Conservation (phyloP, 1,140 invertebrate genomes). For the Mylabris phalerata region DNA sequence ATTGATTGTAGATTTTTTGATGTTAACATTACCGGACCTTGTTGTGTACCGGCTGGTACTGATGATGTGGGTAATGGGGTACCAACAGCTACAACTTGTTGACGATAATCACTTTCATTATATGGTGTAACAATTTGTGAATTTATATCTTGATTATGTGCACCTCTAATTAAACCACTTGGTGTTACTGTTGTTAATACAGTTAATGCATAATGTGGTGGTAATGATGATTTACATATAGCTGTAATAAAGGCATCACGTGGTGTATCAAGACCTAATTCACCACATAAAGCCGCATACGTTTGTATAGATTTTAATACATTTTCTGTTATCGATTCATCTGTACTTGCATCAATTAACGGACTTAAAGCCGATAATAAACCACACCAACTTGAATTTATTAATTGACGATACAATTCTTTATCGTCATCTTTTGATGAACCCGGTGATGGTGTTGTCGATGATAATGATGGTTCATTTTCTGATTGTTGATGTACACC, state of each 20-base stretch:
- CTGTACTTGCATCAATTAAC: constrained; percentile 90
- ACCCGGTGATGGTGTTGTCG: background rate
- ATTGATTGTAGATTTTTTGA: constrained; percentile 97
- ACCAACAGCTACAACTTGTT: constrained; percentile 91
- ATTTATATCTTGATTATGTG: constrained; percentile 20
- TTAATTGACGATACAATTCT: constrained; percentile 65
- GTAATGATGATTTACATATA: constrained; percentile 90
- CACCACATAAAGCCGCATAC: constrained; percentile 73
- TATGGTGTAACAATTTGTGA: constrained; percentile 35
- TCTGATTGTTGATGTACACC: constrained; percentile 47
- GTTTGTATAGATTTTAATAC: constrained; percentile 87
- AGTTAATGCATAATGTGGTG: constrained; percentile 89
- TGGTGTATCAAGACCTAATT: constrained; percentile 62
- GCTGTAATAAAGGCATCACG: constrained; percentile 91
- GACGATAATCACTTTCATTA: constrained; percentile 60
- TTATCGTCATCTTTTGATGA: constrained; percentile 44
- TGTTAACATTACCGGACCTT: constrained; percentile 97
- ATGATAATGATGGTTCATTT: constrained; percentile 22
- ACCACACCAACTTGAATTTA: constrained; percentile 94
- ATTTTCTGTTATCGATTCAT: constrained; percentile 83
- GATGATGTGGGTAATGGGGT: constrained; percentile 83
- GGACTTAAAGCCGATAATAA: constrained; percentile 84
- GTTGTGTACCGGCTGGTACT: constrained; percentile 69
- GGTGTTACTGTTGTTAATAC: constrained; percentile 64
- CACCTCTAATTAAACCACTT: constrained; percentile 36